Percentiles rank a stretch among this genome's conserved stretches.
Evolutionary conservation across 2,888 invertebrate species (phyloP).

Genomic region (Argyresthia goedartella): DNA sequence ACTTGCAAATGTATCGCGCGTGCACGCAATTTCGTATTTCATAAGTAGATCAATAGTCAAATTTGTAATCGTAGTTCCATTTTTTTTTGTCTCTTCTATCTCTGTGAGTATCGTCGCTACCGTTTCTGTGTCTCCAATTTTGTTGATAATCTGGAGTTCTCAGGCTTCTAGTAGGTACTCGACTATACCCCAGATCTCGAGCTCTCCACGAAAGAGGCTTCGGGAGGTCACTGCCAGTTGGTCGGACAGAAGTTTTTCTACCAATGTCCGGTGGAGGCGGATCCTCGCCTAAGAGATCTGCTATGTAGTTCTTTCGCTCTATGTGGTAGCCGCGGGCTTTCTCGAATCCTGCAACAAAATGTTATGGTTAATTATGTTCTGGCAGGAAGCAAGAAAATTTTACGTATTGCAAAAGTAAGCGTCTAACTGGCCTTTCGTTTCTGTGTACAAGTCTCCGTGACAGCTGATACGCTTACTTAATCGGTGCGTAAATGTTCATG

Average conservation of each 20-base stretch:
- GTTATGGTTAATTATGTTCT: not conserved
- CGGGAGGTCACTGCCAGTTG: not conserved
- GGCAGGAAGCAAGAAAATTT: too few relatives aligned
- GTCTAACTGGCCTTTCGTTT: too few relatives aligned
- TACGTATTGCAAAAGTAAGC: too few relatives aligned
- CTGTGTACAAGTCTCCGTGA: too few relatives aligned
- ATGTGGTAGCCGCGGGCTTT: slow-evolving; percentile 76
- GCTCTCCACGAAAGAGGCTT: slow-evolving; percentile 8
- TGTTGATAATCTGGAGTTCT: too few relatives aligned
- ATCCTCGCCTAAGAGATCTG: slow-evolving; percentile 35
- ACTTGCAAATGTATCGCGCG: too few relatives aligned
- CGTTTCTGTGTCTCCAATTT: not conserved
- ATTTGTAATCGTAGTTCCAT: slow-evolving; percentile 25
- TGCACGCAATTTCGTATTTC: too few relatives aligned
- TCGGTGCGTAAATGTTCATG: too few relatives aligned
- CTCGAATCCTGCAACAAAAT: slow-evolving; percentile 68
- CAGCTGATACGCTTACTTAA: too few relatives aligned
- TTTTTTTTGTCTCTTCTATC: slow-evolving; percentile 14
- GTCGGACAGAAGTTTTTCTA: slow-evolving; percentile 18
- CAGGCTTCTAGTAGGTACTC: too few relatives aligned
- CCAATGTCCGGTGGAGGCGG: slow-evolving; percentile 29
- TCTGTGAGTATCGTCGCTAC: slow-evolving; percentile 6
- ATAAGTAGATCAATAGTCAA: slow-evolving; percentile 26
- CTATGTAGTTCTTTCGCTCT: slow-evolving; percentile 72
- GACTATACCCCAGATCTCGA: not conserved